Conservation (phyloP, 2,113 vertebrate species). For the Cryptotis parvus region DNA sequence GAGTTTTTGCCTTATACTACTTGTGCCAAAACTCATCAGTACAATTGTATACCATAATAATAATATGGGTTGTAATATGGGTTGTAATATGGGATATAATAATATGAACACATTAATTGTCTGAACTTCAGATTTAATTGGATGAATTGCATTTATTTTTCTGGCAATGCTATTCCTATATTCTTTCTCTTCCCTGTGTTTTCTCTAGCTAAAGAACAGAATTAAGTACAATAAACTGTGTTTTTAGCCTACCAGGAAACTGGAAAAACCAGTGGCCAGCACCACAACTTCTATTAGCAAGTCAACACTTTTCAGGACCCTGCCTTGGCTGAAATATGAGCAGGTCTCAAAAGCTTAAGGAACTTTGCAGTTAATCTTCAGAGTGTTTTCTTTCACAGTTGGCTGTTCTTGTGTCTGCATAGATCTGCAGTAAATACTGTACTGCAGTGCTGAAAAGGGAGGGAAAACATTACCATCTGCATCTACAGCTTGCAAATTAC, state of each 20-base stretch:
- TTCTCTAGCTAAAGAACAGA: slow-evolving; percentile 10
- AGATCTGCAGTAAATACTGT: slow-evolving; percentile 88
- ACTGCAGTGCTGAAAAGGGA: slow-evolving; percentile 85
- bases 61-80: neutral
- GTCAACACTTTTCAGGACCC: neutral
- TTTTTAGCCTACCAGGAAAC: neutral
- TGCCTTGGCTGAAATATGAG: neutral
- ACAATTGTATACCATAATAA: too few species aligned
- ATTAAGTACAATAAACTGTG: slow-evolving; percentile 13
- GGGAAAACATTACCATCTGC: slow-evolving; percentile 91
- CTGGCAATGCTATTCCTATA: neutral
- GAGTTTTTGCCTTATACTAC: neutral
- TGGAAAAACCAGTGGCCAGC: neutral
- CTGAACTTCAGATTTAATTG: neutral
- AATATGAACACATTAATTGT: neutral
- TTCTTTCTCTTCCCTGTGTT: neutral
- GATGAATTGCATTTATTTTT: neutral
- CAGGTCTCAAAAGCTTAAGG: slow-evolving; percentile 37
- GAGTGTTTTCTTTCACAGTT: slow-evolving; percentile 83
- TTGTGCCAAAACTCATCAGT: neutral
- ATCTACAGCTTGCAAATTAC: slow-evolving; percentile 91
- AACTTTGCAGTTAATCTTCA: slow-evolving; percentile 71
- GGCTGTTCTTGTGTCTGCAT: slow-evolving; percentile 84
- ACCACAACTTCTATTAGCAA: slow-evolving; percentile 29
- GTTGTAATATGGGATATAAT: neutral